Base-by-base conservation (phyloP, 2,797 vertebrate genomes). In the Neosilurus mollespiculum region DNA sequence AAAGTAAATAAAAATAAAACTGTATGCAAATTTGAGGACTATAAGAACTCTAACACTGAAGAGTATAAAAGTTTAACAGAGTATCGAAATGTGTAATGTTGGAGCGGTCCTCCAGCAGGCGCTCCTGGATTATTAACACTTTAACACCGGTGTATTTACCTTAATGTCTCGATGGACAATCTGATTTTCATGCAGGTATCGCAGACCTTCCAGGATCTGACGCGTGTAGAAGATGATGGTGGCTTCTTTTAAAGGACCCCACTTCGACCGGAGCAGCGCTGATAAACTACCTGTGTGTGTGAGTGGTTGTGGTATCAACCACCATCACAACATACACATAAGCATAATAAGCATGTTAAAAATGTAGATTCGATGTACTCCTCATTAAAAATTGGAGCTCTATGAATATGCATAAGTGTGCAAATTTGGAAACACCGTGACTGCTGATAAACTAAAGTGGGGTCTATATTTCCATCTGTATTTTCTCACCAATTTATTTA, bases 111-210 rank as follows among this genome's bases (percentile, higher is more conserved):
- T 76, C 9, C 9, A 1, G 5, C 37, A 6, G 6, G 8, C 15
- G 24, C 59, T 78, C 14, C 3, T 24, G 37, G 76, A 49, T 6
- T 4, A 26, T 59, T 12, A 43, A 24, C 22, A 1, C 22, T 49
- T 18, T 16, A 64, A 64, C 37, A 0, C 76, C 1, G 15, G 20
- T 8, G 2, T 54, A 34, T n/a, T 86, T 87, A 99, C 98, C 96
- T 99, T 99, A 93, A 99, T 99, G 91, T 99, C 98, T 86, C 98
- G 91, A 93, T 99, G 98, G n/a, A 97, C 98, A 69, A 99, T 99
- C 93, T 98, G 98, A 93, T 99, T 99, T 89, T 99, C 97, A 0
- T 99, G 98, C 84, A 99, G 96, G 89, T 99, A 99, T 88, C 98
- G 98, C 86, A 99, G 95, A 75, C 98, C 98, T 94, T 99, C 98